These are phyloP conservation scores for Apotomis capreana DNA, from an alignment of 2,888 invertebrate species.

Conservation along the genomic window DNA sequence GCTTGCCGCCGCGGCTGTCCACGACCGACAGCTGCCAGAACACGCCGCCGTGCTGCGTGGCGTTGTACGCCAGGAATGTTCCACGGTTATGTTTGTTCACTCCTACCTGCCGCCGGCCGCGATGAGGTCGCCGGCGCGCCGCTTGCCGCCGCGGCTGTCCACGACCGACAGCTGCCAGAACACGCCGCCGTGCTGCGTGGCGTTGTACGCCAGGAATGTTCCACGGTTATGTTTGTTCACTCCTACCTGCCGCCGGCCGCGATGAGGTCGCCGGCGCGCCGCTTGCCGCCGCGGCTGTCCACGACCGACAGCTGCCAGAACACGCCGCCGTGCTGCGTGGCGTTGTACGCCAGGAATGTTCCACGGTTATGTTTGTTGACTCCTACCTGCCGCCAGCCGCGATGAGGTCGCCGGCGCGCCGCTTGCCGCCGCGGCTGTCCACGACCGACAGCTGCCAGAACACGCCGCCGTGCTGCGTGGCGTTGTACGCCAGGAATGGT, in stretches of 20 bases:
- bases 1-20: conserved; percentile 59
- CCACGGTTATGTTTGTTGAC: conserved; percentile 67
- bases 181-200: conserved; percentile 80
- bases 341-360: conserved; percentile 79
- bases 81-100: conserved; percentile 67
- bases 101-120: conserved; percentile 91
- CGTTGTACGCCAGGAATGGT: conserved; percentile 80
- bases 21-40: conserved; percentile 82
- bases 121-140: conserved; percentile 86
- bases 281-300: conserved; percentile 59
- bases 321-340: conserved; percentile 80
- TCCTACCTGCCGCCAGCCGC: conserved; percentile 91
- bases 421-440: conserved; percentile 59
- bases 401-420: conserved; percentile 86
- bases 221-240: conserved; percentile 67
- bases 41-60: conserved; percentile 80
- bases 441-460: conserved; percentile 82
- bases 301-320: conserved; percentile 82
- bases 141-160: conserved; percentile 59
- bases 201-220: conserved; percentile 79
- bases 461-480: conserved; percentile 80
- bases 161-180: conserved; percentile 82
- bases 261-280: conserved; percentile 86
- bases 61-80: conserved; percentile 79
- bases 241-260: conserved; percentile 91